Conservation (phyloP, 30 jellyfish, hydroid and myxozoan species). For the Aurelia coerulea region DNA sequence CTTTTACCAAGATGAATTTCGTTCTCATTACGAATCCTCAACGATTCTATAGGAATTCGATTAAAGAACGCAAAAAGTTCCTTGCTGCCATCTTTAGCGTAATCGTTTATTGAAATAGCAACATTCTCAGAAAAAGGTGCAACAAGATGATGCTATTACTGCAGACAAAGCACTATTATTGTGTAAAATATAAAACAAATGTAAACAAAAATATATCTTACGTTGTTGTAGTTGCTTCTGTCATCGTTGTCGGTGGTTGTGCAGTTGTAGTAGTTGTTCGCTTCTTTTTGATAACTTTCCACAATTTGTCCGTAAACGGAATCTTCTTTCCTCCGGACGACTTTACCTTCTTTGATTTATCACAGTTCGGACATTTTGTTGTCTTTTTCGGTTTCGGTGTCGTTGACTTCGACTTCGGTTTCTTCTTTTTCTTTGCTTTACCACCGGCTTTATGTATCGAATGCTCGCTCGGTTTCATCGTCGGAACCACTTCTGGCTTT, state of each 20-base stretch:
- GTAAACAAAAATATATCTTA: background rate
- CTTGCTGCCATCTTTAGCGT: too few relatives aligned
- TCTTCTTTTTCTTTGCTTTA: slow-evolving; percentile 16
- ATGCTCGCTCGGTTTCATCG: slow-evolving; percentile 66
- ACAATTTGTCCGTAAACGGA: slow-evolving; percentile 29
- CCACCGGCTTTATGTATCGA: slow-evolving; percentile 35
- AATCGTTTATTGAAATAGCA: too few relatives aligned
- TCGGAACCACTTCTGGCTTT: slow-evolving; percentile 42
- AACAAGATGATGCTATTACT: too few relatives aligned
- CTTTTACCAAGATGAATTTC: too few relatives aligned
- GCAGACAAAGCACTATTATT: too few relatives aligned
- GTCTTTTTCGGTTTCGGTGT: slow-evolving; percentile 59
- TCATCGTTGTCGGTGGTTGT: slow-evolving; percentile 6
- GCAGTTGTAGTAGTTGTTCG: slow-evolving; percentile 37
- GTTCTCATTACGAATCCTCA: too few relatives aligned
- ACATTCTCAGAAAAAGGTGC: too few relatives aligned
- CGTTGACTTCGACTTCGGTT: slow-evolving; percentile 23
- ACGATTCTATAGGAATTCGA: too few relatives aligned
- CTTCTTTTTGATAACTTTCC: slow-evolving; percentile 34
- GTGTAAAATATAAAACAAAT: too few relatives aligned
- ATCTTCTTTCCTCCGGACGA: slow-evolving; percentile 58
- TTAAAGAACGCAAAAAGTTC: too few relatives aligned
- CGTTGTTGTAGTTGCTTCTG: slow-evolving; percentile 19
- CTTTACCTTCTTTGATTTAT: slow-evolving; percentile 32
- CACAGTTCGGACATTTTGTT: slow-evolving; percentile 61